Evolutionary conservation across 1,140 invertebrate genomes (phyloP).

Genomic region (Leptinotarsa texana): DNA sequence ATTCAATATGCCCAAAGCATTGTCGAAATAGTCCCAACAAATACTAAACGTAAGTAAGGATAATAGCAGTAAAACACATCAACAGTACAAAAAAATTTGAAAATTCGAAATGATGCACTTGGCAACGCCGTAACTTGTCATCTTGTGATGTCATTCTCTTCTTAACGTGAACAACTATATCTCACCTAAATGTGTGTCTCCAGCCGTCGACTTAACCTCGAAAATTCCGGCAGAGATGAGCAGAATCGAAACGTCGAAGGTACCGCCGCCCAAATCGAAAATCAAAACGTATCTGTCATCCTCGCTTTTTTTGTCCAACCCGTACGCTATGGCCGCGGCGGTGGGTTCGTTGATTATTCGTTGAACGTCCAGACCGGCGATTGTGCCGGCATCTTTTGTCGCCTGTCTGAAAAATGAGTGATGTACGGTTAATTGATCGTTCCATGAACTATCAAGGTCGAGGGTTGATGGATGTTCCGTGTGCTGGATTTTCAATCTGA

Average conservation of each 20-base stretch:
- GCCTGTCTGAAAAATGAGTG: constrained; percentile 41
- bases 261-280: constrained; percentile 63
- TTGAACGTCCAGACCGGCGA: constrained; percentile 68
- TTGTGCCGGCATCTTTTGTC: constrained; percentile 60
- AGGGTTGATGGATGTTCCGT: too few species aligned
- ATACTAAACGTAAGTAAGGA: too few species aligned
- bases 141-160: too few species aligned
- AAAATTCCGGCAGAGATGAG: constrained; percentile 69
- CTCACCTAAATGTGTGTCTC: constrained; percentile 65
- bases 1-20: too few species aligned
- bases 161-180: too few species aligned
- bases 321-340: constrained; percentile 71
- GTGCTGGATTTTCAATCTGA: too few species aligned
- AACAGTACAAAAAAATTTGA: too few species aligned
- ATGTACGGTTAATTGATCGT: neutral
- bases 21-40: too few species aligned
- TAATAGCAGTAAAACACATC: too few species aligned
- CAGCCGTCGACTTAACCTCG: constrained; percentile 64
- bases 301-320: constrained; percentile 65
- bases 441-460: neutral
- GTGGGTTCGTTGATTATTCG: constrained; percentile 74
- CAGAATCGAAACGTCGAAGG: constrained; percentile 73
- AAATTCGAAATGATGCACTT: too few species aligned
- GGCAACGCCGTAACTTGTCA: too few species aligned
- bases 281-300: constrained; percentile 64